phyloP scores from a whole-genome alignment of 2,113 vertebrate species.

The Anthoscopus minutus region DNA sequence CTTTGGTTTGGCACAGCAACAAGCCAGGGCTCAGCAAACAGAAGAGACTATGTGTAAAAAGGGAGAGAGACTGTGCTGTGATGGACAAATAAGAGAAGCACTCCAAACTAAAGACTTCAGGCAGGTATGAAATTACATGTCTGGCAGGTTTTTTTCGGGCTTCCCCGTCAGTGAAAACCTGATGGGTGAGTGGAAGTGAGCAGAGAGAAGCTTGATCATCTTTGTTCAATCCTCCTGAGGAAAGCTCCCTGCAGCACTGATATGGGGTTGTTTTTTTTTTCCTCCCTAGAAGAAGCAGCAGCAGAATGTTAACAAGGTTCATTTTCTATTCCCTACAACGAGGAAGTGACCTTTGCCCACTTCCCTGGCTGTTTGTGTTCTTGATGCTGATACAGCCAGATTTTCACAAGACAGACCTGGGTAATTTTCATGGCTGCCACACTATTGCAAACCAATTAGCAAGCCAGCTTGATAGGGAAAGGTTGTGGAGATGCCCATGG shows the following conservation, averaged over 20 bases:
- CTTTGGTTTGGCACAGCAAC: not conserved
- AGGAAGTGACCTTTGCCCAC: conserved; percentile 5
- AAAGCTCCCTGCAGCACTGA: not conserved
- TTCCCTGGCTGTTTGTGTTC: conserved; percentile 47
- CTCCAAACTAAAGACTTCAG: conserved; percentile 4
- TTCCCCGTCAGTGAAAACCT: not conserved
- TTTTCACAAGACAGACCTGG: conserved; percentile 44
- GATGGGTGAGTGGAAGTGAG: conserved; percentile 31
- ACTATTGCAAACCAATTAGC: conserved; percentile 47
- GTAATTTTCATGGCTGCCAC: conserved; percentile 34
- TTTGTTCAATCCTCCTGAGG: conserved; percentile 30
- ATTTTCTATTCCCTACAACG: conserved; percentile 35
- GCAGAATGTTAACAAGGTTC: conserved; percentile 64
- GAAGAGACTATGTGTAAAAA: accelerated
- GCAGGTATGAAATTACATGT: conserved; percentile 40
- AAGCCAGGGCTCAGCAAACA: not conserved
- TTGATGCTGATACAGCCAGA: conserved; percentile 39
- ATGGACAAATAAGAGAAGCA: not conserved
- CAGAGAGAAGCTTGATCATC: conserved; percentile 6
- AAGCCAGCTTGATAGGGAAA: conserved; percentile 43
- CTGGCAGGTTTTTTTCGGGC: conserved; percentile 3
- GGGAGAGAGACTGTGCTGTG: not conserved
- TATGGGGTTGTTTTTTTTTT: not conserved
- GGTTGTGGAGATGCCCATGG: conserved; percentile 21
- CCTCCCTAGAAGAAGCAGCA: not conserved